These are phyloP conservation scores for Phycodurus eques DNA, from an alignment of 2,113 vertebrate genomes.

Conservation along the genomic window DNA sequence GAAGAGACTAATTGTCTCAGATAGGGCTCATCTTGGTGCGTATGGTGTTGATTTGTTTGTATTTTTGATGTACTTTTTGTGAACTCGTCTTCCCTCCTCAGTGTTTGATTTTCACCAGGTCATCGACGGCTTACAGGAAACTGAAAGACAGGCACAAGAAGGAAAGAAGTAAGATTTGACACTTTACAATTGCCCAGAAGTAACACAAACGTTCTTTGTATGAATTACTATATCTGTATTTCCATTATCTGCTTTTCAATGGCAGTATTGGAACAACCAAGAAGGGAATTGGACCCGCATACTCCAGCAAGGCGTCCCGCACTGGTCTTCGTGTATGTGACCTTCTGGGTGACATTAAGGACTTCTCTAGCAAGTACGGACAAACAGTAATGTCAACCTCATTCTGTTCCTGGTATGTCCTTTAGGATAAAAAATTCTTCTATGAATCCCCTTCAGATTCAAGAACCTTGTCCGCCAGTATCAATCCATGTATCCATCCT, in stretches of 20 bases:
- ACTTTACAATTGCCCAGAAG: neutral
- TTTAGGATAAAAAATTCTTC: neutral
- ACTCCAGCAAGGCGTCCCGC: conserved; percentile 92
- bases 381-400: too few relatives aligned
- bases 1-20: conserved; percentile 92
- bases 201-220: neutral
- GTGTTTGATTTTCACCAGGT: conserved; percentile 98
- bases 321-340: conserved; percentile 93
- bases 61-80: neutral
- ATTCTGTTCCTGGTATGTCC: neutral
- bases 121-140: conserved; percentile 93
- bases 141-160: conserved; percentile 91
- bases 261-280: conserved; percentile 95
- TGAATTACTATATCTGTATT: neutral
- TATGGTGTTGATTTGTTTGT: conserved; percentile 1
- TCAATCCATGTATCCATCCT: conserved; percentile 89
- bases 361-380: conserved; percentile 85
- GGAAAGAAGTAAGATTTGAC: conserved; percentile 87
- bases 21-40: conserved; percentile 93
- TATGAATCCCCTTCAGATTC: conserved; percentile 75
- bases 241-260: conserved; percentile 10
- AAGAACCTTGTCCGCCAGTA: conserved; percentile 90
- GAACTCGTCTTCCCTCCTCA: conserved; percentile 55
- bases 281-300: conserved; percentile 96
- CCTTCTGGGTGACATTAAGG: conserved; percentile 90